Percentiles rank a stretch among this genome's conserved stretches.
These are phyloP conservation scores for Meda fulgida DNA, from an alignment of 2,797 vertebrate species.

Conservation along the genomic window DNA sequence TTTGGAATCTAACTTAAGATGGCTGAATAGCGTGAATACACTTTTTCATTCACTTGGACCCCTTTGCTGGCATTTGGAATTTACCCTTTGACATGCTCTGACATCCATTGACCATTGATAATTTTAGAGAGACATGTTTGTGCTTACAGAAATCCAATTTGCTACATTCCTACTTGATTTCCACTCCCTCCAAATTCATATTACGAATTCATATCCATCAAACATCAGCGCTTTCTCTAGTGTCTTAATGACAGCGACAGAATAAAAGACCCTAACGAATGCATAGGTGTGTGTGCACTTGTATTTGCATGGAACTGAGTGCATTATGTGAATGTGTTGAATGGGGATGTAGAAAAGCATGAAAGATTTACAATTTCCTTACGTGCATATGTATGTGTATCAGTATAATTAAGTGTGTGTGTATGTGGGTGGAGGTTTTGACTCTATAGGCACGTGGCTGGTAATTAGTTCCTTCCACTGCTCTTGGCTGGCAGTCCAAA, in stretches of 20 bases:
- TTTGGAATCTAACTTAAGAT: neutral
- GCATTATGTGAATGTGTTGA: neutral
- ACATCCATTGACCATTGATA: neutral
- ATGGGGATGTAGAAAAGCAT: neutral
- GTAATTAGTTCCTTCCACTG: slow-evolving; percentile 62
- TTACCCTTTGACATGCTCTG: neutral
- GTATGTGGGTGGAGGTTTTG: slow-evolving; percentile 33
- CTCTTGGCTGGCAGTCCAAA: slow-evolving; percentile 56
- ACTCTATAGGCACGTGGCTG: slow-evolving; percentile 52
- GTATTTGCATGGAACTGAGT: neutral
- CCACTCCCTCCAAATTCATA: neutral
- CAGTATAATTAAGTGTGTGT: slow-evolving; percentile 22
- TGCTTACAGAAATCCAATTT: neutral
- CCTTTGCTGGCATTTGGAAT: neutral
- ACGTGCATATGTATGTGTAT: slow-evolving; percentile 2
- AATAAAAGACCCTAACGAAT: neutral
- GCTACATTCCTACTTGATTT: neutral
- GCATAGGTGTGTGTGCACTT: neutral
- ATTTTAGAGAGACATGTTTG: neutral
- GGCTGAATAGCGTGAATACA: neutral
- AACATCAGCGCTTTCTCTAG: neutral
- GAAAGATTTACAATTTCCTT: neutral
- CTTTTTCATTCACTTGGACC: neutral
- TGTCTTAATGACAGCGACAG: neutral
- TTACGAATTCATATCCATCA: neutral